Evolutionary conservation across 1,140 invertebrate species (phyloP).

Genomic region (Diabrotica virgifera): DNA sequence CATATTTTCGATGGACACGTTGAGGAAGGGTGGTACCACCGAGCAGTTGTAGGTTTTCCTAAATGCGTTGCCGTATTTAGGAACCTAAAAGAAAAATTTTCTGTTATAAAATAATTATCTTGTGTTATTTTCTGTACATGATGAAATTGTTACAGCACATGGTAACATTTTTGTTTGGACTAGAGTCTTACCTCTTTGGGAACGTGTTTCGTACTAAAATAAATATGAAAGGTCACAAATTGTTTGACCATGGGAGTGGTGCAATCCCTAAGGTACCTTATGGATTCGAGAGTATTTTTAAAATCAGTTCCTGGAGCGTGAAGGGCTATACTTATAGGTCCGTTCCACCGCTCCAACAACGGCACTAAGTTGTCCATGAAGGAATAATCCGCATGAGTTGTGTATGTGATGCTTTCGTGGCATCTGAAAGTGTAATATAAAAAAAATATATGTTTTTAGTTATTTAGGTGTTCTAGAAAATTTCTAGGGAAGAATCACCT

Average conservation of each 20-base stretch:
- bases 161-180: too few relatives aligned
- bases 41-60: constrained; percentile 67
- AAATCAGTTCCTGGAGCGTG: constrained; percentile 74
- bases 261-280: constrained; percentile 67
- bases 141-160: too few relatives aligned
- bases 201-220: constrained; percentile 81
- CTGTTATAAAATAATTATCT: too few relatives aligned
- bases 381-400: constrained; percentile 87
- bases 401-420: constrained; percentile 85
- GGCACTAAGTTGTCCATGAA: constrained; percentile 87
- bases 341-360: constrained; percentile 69
- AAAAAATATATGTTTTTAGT: too few relatives aligned
- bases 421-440: constrained; percentile 65
- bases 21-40: constrained; percentile 64
- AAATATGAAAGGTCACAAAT: constrained; percentile 81
- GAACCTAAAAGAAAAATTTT: constrained; percentile 54
- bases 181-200: constrained; percentile 62
- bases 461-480: too few relatives aligned
- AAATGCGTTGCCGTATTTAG: constrained; percentile 59
- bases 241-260: constrained; percentile 64
- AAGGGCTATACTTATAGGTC: constrained; percentile 70
- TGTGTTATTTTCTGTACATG: too few relatives aligned
- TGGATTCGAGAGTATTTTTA: constrained; percentile 61
- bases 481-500: too few relatives aligned
- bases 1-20: constrained; percentile 60